Base-by-base conservation (phyloP, 2,113 vertebrate species). In the Rostratula benghalensis region DNA sequence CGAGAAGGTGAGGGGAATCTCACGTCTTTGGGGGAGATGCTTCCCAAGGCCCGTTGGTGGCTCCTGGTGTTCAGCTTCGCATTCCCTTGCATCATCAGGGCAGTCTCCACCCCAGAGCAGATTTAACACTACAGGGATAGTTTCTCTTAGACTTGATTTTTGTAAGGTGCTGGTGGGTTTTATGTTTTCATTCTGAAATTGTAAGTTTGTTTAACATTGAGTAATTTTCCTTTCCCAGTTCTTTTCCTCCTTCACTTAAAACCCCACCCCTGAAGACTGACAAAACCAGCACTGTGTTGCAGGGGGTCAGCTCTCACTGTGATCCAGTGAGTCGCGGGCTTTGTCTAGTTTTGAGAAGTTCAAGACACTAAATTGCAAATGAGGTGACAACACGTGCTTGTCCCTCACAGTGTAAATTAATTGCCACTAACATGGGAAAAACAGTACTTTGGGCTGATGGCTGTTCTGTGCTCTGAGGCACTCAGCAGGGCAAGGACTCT, bases 31-130 rank as follows among this genome's bases (percentile, higher is more conserved):
- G 8, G 12, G 13, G 51, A 77, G 69, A 10, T 33, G 12, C n/a
- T 63, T 73, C 53, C 61, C 31, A 14, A 33, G 30, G 75, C 41
- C 54, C 4, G 1, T 35, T 56, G 37, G 39, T 53, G 54, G 50
- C 23, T 50, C 37, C 68, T 76, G 46, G 18, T 59, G 41, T 48
- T 80, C 5, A 80, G 70, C 28, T 96, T 45, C 75, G 64, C 13
- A 11, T 71, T 89, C 45, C 46, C 43, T 78, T 2, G 0, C 24
- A 27, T 18, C 20, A 3, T 0, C 0, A 0, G 23, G 37, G 37
- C 22, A 65, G 65, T 43, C 19, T 37, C 61, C 48, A 75, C 24
- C 50, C 22, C 31, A 46, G 54, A 45, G 25, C 43, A 53, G 28
- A 64, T 89, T 74, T 70, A 89, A 89, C 53, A 71, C 65, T 91